Evolutionary conservation across 2,113 vertebrate species (phyloP), one percentile per base, ranked within the genome.

Genomic region (Sebastes schlegelii): DNA sequence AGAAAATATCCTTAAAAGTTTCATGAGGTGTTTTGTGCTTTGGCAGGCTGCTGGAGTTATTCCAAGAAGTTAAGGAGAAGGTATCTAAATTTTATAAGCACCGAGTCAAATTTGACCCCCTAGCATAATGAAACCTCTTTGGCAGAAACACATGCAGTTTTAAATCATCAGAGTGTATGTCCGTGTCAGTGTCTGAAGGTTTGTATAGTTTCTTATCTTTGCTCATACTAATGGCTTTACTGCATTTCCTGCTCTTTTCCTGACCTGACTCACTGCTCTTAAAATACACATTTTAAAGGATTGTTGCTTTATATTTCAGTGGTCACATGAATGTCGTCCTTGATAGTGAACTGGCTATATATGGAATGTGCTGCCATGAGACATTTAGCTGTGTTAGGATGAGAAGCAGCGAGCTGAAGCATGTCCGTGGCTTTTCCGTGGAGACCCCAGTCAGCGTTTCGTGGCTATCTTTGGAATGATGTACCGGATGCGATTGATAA

Each of bases 391-490:
- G 61, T 43, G 61, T 62, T 48, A 19, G 65, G 72, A 60, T 0
- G 8, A 74, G 74, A 76, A 65, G 54, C 51, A 13, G 60, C 54
- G 64, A 68, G 69, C 64, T 82, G 54, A 64, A 80, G 63, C 58
- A 13, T 79, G 69, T 73, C 67, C 1, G 12, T 66, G 34, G 19
- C 0, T 68, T 82, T 82, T 84, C 81, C 68, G 67, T 82, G 75
- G 83, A 70, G 74, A 89, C 76, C 66, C 16, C 52, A 45, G 43
- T 91, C 81, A 82, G 88, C 70, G 45, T 62, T 85, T 79, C 42
- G 57, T 55, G 62, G 43, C n/a, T 21, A 42, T 69, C 49, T 60
- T 80, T 49, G 4, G 3, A 83, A 72, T 65, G 72, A 57, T 64
- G 49, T 23, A 40, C 0, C 16, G 3, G 69, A 76, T 54, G 46